These are phyloP conservation scores for Plotosus lineatus DNA, from an alignment of 2,113 vertebrate genomes.

Conservation along the genomic window DNA sequence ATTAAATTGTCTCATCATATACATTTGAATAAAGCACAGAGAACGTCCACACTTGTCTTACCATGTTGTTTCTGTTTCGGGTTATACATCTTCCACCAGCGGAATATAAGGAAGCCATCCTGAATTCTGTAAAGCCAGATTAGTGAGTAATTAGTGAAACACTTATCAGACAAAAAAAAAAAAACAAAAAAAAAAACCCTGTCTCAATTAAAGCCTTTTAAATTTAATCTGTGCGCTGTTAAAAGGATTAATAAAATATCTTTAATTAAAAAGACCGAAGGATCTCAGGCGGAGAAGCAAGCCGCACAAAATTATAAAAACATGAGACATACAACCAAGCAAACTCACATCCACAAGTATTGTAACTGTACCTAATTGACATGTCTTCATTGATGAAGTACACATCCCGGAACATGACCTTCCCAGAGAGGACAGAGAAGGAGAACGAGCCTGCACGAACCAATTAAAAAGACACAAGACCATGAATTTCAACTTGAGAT, in stretches of 20 bases:
- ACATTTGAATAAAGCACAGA: background rate
- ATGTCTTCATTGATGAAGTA: conserved; percentile 97
- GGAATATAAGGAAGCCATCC: conserved; percentile 97
- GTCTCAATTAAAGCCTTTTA: background rate
- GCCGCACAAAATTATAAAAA: background rate
- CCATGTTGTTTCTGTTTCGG: conserved; percentile 98
- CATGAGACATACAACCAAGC: conserved; percentile 12
- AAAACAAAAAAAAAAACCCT: background rate
- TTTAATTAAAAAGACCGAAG: background rate
- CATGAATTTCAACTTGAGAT: background rate
- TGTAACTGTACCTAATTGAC: conserved; percentile 87
- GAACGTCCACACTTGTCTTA: conserved; percentile 63
- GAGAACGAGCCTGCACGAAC: conserved; percentile 88
- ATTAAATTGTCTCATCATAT: too few relatives aligned
- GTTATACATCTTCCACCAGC: conserved; percentile 99
- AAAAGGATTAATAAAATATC: background rate
- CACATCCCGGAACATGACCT: conserved; percentile 98
- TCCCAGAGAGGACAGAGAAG: conserved; percentile 96
- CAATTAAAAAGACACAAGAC: background rate
- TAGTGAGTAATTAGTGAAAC: background rate
- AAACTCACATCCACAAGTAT: background rate
- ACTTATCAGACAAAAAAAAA: background rate
- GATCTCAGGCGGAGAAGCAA: background rate
- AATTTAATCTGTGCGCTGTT: background rate
- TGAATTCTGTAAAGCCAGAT: conserved; percentile 81